Evolutionary conservation across 37 sponge, comb jelly and placozoan species (phyloP), one percentile per base, ranked within the genome.

Genomic region (Halichondria panicea): DNA sequence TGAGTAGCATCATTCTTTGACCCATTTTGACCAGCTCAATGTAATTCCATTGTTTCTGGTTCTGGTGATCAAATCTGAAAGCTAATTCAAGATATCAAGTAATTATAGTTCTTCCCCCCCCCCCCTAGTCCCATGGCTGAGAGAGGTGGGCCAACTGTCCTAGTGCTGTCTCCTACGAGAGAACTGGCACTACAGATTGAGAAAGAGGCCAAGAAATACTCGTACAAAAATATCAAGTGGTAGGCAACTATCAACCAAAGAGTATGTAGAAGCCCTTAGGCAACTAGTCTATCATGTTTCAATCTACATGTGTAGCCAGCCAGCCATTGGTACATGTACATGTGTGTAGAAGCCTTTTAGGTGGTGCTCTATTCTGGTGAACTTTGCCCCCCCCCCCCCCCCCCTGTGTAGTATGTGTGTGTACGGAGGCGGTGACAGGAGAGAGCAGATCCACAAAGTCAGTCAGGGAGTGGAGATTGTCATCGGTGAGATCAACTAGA

Each of bases 101-200:
- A 40, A 25, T 71, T 37, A 31, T 3, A 39, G 38, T 38, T 34
- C 19, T 59, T 13, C 28, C 27, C 61, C 11, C 66, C 18, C 44
- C 40, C 25, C 33, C 25, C 22, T 50, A 93, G 94, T 12, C 93
- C 96, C 7, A 60, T 86, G 31, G 74, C 58, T 59, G 87, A 91
- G 56, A 62, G 95, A 6, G 57, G 42, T 33, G 98, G 98, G 21
- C 98, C 98, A 1, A 84, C 87, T 27, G 89, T 89, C 46, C 78
- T 97, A 56, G 80, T 93, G 1, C 78, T 97, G 65, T 89, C 92
- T 55, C 98, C 98, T 11, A 97, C 98, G 0, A 53, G 98, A 64
- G 98, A 97, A 43, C 86, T 97, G 34, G 98, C 98, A 30, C 80
- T 92, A 28, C 98, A 97, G 84, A 97, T 94, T 33, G 85, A 97